phyloP scores from a whole-genome alignment of 2,888 invertebrate species.

The Phengaris alcon region DNA sequence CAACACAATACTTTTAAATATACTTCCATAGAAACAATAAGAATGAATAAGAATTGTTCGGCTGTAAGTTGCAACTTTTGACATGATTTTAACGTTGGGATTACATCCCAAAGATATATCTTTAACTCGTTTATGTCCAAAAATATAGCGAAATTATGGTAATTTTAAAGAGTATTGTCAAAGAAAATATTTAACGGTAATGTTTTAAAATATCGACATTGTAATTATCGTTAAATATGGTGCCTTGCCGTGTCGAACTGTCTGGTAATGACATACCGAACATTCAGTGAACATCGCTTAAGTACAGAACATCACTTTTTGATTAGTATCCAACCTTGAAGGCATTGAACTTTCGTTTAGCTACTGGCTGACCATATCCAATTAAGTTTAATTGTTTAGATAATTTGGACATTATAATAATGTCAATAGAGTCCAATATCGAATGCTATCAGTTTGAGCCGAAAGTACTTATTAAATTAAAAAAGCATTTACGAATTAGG shows the following conservation, averaged over 20 bases:
- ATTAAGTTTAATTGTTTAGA: constrained; percentile 7
- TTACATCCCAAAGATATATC: background rate
- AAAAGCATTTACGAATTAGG: constrained; percentile 10
- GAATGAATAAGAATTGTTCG: too few species aligned
- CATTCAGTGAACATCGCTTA: constrained; percentile 56
- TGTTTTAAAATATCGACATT: constrained; percentile 34
- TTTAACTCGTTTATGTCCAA: background rate
- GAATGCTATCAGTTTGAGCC: background rate
- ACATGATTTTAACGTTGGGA: too few species aligned
- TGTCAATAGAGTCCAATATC: background rate
- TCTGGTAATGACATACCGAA: constrained; percentile 49
- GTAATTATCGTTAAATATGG: constrained; percentile 31
- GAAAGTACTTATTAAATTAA: constrained; percentile 6
- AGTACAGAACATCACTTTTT: constrained; percentile 62
- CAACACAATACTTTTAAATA: too few species aligned
- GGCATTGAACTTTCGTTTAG: constrained; percentile 65
- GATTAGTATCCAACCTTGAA: constrained; percentile 62
- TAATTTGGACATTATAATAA: background rate
- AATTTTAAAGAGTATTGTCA: constrained; percentile 17
- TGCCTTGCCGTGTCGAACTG: constrained; percentile 26
- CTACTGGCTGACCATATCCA: constrained; percentile 37
- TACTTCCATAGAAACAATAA: too few species aligned
- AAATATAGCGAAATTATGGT: constrained; percentile 8
- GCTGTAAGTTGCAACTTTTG: too few species aligned
- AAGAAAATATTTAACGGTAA: constrained; percentile 17